Base-by-base conservation (phyloP, 30 jellyfish, hydroid and myxozoan genomes). In the Pelagia noctiluca region DNA sequence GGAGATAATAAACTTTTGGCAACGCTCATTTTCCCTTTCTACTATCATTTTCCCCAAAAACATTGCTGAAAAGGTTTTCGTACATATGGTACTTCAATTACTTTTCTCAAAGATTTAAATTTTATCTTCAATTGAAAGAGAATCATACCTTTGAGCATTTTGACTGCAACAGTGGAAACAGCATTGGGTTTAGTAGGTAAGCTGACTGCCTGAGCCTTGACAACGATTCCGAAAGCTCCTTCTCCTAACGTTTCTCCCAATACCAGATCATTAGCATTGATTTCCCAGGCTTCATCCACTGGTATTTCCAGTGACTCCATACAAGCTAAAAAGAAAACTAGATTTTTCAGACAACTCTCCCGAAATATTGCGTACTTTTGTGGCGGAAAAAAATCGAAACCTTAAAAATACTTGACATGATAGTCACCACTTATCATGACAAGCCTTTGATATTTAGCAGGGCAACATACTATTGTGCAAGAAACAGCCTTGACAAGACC, bases 211-310 rank as follows among this genome's bases (percentile, higher is more conserved):
- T 88, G 95, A 3, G 99, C 99, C 60, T 84, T 94, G 33, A 94
- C 92, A 11, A 94, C 99, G 22, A 94, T 85, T n/a, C 99, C 99
- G 78, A 94, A 94, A 1, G 99, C 99, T 3, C 99, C 99, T 74
- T 94, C 99, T 16, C 99, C 99, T 12, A 94, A 84, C 0, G 96
- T 87, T 54, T 94, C 99, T 0, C 96, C 96, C 1, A 94, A 50
- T 42, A 78, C 64, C 73, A 94, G 63, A 30, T 70, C 72, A 21
- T 78, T 82, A 38, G 96, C 50, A 23, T 87, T 96, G 24, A 94
- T 85, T 64, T 94, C 99, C 99, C 99, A 94, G 1, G 46, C 86
- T 74, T 83, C 89, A 78, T 94, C 99, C 32, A 73, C 7, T 2
- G 92, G 93, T 3, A 78, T 37, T 11, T 72, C 93, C 64, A 88